Evolutionary conservation across 2,888 invertebrate genomes (phyloP).

Genomic region (Tetragnatha montana): DNA sequence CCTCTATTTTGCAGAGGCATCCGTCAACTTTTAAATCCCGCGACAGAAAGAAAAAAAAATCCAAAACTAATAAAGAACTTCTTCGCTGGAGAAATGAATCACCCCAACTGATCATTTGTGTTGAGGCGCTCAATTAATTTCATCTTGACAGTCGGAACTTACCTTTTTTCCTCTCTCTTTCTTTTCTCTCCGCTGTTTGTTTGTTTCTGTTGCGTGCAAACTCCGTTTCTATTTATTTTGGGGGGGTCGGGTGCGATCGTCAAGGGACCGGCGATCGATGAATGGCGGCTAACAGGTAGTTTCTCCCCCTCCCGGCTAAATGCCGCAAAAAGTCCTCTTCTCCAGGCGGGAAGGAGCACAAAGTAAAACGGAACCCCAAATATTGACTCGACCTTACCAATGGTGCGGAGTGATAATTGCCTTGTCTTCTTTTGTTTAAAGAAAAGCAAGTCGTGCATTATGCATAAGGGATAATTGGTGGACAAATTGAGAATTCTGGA

Average conservation of each 20-base stretch:
- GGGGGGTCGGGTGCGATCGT: slow-evolving; percentile 64
- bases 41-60: slow-evolving; percentile 11
- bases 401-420: too few relatives aligned
- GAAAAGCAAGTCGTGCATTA: too few relatives aligned
- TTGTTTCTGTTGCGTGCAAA: slow-evolving; percentile 22
- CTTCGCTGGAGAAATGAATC: slow-evolving; percentile 60
- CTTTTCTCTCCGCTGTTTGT: slow-evolving; percentile 13
- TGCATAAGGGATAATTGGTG: too few relatives aligned
- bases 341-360: slow-evolving; percentile 11
- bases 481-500: too few relatives aligned
- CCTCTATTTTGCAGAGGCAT: not conserved
- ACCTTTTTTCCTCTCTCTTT: slow-evolving; percentile 40
- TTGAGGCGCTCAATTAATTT: slow-evolving; percentile 70
- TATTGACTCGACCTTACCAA: too few relatives aligned
- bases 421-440: too few relatives aligned
- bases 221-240: slow-evolving; percentile 67
- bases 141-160: slow-evolving; percentile 62
- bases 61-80: slow-evolving; percentile 27
- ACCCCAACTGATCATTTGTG: slow-evolving; percentile 70
- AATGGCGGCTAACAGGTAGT: slow-evolving; percentile 69
- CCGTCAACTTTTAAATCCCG: slow-evolving; percentile 1
- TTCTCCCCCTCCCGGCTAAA: slow-evolving; percentile 61
- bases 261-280: slow-evolving; percentile 63
- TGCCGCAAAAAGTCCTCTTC: slow-evolving; percentile 56
- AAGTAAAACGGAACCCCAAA: slow-evolving; percentile 21